A percentile compares a stretch with the other conserved stretches of the same genome.
Evolutionary conservation across 2,888 invertebrate genomes (phyloP).

Genomic region (Agelastica alni): DNA sequence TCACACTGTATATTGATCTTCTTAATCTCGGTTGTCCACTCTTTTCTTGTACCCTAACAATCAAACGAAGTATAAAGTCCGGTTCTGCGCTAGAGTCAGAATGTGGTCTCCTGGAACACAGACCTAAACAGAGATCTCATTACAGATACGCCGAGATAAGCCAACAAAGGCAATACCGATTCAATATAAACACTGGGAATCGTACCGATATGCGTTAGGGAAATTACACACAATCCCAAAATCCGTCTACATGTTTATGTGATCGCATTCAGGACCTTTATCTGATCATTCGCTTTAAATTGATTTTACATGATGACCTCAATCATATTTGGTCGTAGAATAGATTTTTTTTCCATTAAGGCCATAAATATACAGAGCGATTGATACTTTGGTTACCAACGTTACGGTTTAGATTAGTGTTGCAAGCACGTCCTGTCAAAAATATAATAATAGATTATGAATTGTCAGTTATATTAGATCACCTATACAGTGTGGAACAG

Average conservation of each 20-base stretch:
- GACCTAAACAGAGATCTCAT: conserved; percentile 56
- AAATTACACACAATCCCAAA: conserved; percentile 54
- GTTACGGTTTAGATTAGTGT: too few relatives aligned
- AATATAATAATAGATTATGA: too few relatives aligned
- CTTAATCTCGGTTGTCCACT: too few relatives aligned
- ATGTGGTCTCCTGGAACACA: conserved; percentile 33
- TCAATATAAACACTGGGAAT: conserved; percentile 56
- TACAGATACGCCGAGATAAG: conserved; percentile 58
- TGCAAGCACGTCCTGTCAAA: too few relatives aligned
- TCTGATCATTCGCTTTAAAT: conserved; percentile 51
- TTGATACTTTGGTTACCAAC: too few relatives aligned
- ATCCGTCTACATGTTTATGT: conserved; percentile 55
- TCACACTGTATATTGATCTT: too few relatives aligned
- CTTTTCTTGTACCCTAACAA: too few relatives aligned
- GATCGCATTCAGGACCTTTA: conserved; percentile 49
- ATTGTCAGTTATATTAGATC: too few relatives aligned
- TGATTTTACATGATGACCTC: conserved; percentile 55
- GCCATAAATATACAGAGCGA: too few relatives aligned
- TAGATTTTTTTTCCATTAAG: neutral
- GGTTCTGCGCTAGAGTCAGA: conserved; percentile 25
- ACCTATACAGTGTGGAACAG: too few relatives aligned
- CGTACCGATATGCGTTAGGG: conserved; percentile 49
- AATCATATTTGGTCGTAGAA: conserved; percentile 38
- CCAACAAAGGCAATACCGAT: conserved; percentile 58
- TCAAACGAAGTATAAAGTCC: neutral